These are phyloP conservation scores for Poecilus cupreus DNA, from an alignment of 2,888 invertebrate species.

Conservation along the genomic window DNA sequence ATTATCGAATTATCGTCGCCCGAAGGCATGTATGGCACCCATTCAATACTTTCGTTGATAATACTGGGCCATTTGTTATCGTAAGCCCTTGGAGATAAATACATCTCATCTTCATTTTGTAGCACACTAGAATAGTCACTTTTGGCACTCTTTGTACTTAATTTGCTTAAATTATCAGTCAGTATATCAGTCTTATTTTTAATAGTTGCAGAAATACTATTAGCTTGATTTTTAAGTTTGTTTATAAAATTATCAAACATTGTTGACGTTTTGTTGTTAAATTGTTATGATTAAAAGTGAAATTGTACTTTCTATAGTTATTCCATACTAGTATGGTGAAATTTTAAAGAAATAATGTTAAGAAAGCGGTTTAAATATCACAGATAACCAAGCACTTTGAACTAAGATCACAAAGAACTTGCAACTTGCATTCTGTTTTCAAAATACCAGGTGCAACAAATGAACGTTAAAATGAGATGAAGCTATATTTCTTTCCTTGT, in stretches of 20 bases:
- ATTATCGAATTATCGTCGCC: constrained; percentile 75
- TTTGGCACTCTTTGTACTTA: constrained; percentile 68
- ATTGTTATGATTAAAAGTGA: constrained; percentile 34
- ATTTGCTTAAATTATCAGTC: constrained; percentile 68
- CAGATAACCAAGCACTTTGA: constrained; percentile 26
- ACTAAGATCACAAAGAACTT: constrained; percentile 27
- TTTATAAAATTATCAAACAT: constrained; percentile 74
- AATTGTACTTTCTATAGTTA: constrained; percentile 28
- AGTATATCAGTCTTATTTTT: constrained; percentile 70
- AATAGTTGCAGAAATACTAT: constrained; percentile 70
- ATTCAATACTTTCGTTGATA: constrained; percentile 73
- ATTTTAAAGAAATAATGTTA: constrained; percentile 17
- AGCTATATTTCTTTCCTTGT: background rate
- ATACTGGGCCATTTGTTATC: constrained; percentile 75
- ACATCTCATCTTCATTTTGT: constrained; percentile 68
- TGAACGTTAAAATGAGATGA: constrained; percentile 24
- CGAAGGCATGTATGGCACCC: constrained; percentile 71
- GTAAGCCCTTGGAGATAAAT: constrained; percentile 76
- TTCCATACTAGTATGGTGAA: constrained; percentile 40
- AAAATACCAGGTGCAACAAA: constrained; percentile 56
- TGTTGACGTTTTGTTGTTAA: constrained; percentile 54
- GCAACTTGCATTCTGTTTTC: constrained; percentile 18
- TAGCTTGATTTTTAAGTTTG: constrained; percentile 72
- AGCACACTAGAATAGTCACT: constrained; percentile 68
- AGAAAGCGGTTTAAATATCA: constrained; percentile 38